phyloP scores from a whole-genome alignment of 1,140 invertebrate genomes.

The Hyles vespertilio region DNA sequence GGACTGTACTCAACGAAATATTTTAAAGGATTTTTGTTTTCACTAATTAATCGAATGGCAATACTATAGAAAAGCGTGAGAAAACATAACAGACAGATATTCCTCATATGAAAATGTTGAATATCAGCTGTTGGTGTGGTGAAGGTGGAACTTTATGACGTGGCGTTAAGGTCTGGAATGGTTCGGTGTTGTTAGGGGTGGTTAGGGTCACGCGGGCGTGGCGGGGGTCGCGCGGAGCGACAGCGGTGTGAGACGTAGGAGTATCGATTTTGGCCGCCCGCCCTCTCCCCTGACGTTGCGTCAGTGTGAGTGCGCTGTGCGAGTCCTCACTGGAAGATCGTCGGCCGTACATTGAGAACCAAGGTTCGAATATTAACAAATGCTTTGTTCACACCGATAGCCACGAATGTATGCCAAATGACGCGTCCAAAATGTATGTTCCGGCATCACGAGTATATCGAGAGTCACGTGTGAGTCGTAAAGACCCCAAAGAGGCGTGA shows the following conservation, averaged over 20 bases:
- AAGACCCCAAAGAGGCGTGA: background rate
- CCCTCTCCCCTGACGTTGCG: constrained; percentile 64
- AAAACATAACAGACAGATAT: constrained; percentile 30
- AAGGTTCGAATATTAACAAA: constrained; percentile 48
- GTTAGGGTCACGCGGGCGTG: constrained; percentile 63
- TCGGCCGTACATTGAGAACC: constrained; percentile 32
- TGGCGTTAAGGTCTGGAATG: constrained; percentile 60
- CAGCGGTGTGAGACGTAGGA: constrained; percentile 62
- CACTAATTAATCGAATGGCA: constrained; percentile 26
- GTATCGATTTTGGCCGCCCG: constrained; percentile 70
- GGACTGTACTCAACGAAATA: background rate
- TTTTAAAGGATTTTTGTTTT: constrained; percentile 8
- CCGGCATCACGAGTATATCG: constrained; percentile 1
- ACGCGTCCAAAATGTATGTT: constrained; percentile 9
- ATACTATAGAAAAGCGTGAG: constrained; percentile 20
- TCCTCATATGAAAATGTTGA: constrained; percentile 19
- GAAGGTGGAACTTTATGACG: constrained; percentile 54
- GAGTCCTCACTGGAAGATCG: constrained; percentile 54
- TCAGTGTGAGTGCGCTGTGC: constrained; percentile 67
- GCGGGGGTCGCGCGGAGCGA: constrained; percentile 47
- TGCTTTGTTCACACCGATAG: constrained; percentile 39
- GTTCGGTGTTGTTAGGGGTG: constrained; percentile 61
- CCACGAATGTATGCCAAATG: constrained; percentile 14
- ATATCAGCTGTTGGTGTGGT: constrained; percentile 27
- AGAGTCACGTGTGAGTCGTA: constrained; percentile 1